Conservation (phyloP, 2,888 invertebrate species). For the Ectemnius cavifrons region DNA sequence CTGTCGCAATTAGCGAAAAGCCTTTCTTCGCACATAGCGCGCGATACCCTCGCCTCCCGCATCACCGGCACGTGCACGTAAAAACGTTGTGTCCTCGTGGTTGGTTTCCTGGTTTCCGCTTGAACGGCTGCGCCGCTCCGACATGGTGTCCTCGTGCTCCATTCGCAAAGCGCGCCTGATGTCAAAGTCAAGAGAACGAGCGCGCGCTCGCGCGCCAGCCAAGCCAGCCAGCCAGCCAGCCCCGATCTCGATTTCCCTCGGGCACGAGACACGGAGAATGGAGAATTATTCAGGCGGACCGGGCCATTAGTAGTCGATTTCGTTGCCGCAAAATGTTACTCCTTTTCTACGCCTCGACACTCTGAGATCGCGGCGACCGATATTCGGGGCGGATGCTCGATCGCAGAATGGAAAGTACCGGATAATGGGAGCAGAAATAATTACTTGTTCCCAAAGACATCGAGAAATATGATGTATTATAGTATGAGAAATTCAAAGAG, state of each 20-base stretch:
- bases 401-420: too few relatives aligned
- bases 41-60: slow-evolving; percentile 1
- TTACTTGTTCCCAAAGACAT: too few relatives aligned
- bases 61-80: slow-evolving; percentile 37
- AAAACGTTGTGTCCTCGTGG: slow-evolving; percentile 61
- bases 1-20: slow-evolving; percentile 12
- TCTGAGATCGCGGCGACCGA: too few relatives aligned
- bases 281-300: not conserved
- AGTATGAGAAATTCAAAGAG: too few relatives aligned
- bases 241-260: slow-evolving; percentile 6
- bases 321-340: too few relatives aligned
- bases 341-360: too few relatives aligned
- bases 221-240: not conserved
- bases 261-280: not conserved
- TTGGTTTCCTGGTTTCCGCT: slow-evolving; percentile 71
- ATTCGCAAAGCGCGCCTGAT: slow-evolving; percentile 61
- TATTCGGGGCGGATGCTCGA: too few relatives aligned
- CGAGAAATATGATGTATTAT: too few relatives aligned
- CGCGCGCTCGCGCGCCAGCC: not conserved
- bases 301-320: too few relatives aligned
- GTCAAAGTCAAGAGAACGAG: slow-evolving; percentile 73
- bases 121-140: slow-evolving; percentile 51
- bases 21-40: slow-evolving; percentile 21
- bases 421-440: too few relatives aligned
- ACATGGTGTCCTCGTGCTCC: slow-evolving; percentile 68